Evolutionary conservation across 2,888 invertebrate species (phyloP).

Genomic region (Pantelozetes paolii): DNA sequence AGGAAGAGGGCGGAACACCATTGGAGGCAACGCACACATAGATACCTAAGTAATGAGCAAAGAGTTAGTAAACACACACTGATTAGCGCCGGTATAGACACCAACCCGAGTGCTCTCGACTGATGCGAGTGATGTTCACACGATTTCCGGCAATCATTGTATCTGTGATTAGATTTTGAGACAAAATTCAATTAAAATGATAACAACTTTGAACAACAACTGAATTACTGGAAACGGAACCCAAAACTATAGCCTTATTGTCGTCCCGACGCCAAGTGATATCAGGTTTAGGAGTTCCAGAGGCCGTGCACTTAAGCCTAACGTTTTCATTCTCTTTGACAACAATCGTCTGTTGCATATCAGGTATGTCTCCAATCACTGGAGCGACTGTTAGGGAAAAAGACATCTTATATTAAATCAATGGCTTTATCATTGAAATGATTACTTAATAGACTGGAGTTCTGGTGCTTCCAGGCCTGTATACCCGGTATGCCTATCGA

Average conservation of each 20-base stretch:
- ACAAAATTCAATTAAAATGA: conserved; percentile 3
- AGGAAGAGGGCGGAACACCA: conserved; percentile 75
- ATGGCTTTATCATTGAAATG: neutral
- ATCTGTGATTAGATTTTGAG: conserved; percentile 48
- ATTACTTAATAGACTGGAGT: conserved; percentile 30
- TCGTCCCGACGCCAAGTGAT: conserved; percentile 72
- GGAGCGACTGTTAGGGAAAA: conserved; percentile 31
- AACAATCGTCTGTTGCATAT: conserved; percentile 31
- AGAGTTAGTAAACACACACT: too few relatives aligned
- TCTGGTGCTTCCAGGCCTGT: conserved; percentile 63
- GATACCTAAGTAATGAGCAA: conserved; percentile 56
- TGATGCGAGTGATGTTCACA: conserved; percentile 71
- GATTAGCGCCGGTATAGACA: too few relatives aligned
- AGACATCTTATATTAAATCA: neutral
- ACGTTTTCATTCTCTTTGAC: conserved; percentile 60
- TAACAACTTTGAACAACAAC: conserved; percentile 49
- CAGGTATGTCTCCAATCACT: conserved; percentile 27
- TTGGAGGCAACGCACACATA: conserved; percentile 77
- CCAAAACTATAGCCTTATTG: conserved; percentile 62
- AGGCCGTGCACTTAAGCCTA: conserved; percentile 73
- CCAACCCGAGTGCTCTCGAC: conserved; percentile 67
- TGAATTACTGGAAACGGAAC: conserved; percentile 63
- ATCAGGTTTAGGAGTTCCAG: conserved; percentile 69
- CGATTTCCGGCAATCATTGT: conserved; percentile 49
- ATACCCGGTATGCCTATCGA: conserved; percentile 69